Base-by-base conservation (phyloP, 1,140 invertebrate species). In the Papilio xuthus region DNA sequence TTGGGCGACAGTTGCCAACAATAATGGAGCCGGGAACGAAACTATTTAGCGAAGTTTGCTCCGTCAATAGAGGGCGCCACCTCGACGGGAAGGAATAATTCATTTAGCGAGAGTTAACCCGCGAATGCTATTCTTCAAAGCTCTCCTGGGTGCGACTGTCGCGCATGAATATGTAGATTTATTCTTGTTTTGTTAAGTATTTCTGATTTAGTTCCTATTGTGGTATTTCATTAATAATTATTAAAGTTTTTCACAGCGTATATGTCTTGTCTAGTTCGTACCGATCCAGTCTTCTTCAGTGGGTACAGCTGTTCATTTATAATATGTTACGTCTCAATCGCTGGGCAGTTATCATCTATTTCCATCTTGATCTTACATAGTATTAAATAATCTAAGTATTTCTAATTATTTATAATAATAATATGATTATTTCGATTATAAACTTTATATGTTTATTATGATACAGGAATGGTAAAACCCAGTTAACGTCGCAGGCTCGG, bases 31-130 rank as follows among this genome's bases (percentile, higher is more conserved):
- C 84, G 88, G 88, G 87, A 91, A 92, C 87, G 86, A 88, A 92
- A 93, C 91, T 93, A 93, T 93, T 93, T 91, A 93, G 91, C 88
- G 80, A 88, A 92, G 90, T 93, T 93, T 88, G 83, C 86, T 88
- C 80, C 86, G 90, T 90, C 90, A 91, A 92, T 91, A 93, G 84
- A 86, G 85, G 90, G 88, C 88, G 91, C 86, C 87, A 91, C 87
- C 89, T 90, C 82, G 84, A 76, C 87, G 88, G 87, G 86, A 87
- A 86, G 82, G 84, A 89, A 90, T 92, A 93, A 93, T 91, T 92
- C 90, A 92, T 91, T 93, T 93, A 93, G 86, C 75, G 56, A 72
- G 86, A 90, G 88, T 90, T 90, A 88, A 86, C 85, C 86, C 85
- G 86, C 85, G 84, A 88, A 86, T 78, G 84, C 84, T 84, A 80